A percentile compares a stretch with the other conserved stretches of the same genome.
Conservation (phyloP, 2,888 invertebrate species). For the Eupeodes luniger region DNA sequence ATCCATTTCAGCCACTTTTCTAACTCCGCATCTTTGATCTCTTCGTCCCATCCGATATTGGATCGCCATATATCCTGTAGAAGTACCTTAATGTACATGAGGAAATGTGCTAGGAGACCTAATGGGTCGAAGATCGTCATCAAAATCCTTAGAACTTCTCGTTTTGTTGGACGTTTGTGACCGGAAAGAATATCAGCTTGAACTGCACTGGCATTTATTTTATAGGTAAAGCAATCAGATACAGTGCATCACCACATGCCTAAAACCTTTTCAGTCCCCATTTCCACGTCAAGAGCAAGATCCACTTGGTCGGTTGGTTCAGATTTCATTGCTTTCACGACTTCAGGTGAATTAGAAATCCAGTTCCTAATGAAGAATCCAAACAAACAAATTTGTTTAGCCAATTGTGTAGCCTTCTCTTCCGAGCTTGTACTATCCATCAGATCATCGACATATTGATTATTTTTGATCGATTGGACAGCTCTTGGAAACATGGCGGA, state of each 20-base stretch:
- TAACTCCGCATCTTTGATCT: not conserved
- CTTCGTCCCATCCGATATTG: not conserved
- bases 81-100: not conserved
- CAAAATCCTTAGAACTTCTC: too few species aligned
- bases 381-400: not conserved
- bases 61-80: constrained; percentile 11
- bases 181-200: not conserved
- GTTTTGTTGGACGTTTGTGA: not conserved
- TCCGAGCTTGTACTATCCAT: not conserved
- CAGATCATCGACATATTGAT: constrained; percentile 1
- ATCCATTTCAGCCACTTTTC: not conserved
- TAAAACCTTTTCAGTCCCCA: constrained; percentile 8
- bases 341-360: constrained; percentile 6
- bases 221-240: not conserved
- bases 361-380: constrained; percentile 15
- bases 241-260: constrained; percentile 18
- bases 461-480: not conserved
- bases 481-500: not conserved
- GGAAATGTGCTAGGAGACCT: not conserved
- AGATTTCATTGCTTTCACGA: not conserved
- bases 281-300: not conserved
- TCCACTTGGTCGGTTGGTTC: not conserved
- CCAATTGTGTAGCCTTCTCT: not conserved
- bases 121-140: too few species aligned
- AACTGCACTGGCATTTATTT: not conserved